Percentiles rank a stretch among this genome's conserved stretches.
Conservation (phyloP, 1,140 invertebrate genomes). For the Mactra quadrangularis region DNA sequence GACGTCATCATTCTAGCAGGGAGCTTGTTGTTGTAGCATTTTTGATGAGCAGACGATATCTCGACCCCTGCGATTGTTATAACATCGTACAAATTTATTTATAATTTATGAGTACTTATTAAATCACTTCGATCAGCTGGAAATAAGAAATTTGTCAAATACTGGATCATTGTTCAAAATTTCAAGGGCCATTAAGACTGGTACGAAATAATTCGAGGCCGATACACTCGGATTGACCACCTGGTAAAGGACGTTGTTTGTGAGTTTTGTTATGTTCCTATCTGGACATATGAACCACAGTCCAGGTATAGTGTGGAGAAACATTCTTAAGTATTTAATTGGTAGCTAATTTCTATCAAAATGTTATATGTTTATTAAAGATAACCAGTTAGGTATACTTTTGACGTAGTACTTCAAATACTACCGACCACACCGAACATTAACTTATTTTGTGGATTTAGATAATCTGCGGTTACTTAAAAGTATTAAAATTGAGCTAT, state of each 20-base stretch:
- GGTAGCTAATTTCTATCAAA: constrained; percentile 5
- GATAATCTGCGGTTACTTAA: too few relatives aligned
- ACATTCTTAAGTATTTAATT: not conserved
- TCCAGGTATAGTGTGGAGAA: not conserved
- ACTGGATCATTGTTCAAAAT: not conserved
- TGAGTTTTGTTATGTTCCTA: not conserved
- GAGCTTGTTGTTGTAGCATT: too few relatives aligned
- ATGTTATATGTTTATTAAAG: constrained; percentile 33
- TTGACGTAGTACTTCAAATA: constrained; percentile 1
- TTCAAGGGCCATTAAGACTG: not conserved
- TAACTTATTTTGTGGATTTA: too few relatives aligned
- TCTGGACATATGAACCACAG: not conserved
- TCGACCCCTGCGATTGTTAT: too few relatives aligned
- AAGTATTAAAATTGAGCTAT: too few relatives aligned
- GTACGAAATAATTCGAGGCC: not conserved
- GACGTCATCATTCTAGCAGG: too few relatives aligned
- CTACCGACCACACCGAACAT: constrained; percentile 11
- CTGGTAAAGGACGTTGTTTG: constrained; percentile 18
- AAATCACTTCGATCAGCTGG: not conserved
- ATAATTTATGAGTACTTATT: constrained; percentile 40
- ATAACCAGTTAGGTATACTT: not conserved
- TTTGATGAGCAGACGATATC: too few relatives aligned
- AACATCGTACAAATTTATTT: too few relatives aligned
- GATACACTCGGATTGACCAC: constrained; percentile 1
- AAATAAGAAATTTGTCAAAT: too few relatives aligned